These are phyloP conservation scores for Poeciliopsis occidentalis DNA, from an alignment of 2,113 vertebrate species.

Conservation along the genomic window DNA sequence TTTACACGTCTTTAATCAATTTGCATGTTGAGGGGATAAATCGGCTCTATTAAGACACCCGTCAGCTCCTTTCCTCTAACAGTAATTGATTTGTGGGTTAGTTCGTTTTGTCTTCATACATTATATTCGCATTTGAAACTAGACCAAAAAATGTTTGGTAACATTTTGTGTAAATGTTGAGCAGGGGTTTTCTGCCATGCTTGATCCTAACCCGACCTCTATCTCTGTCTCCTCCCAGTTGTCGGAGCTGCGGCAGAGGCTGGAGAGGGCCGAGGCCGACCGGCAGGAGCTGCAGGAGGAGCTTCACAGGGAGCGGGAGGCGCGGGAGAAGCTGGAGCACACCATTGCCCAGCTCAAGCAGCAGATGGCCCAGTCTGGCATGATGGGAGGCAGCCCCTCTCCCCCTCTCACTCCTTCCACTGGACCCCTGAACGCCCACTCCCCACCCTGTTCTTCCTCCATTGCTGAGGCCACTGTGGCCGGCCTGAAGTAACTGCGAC, in stretches of 20 bases:
- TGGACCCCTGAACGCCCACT: constrained; percentile 57
- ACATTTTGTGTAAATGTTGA: background rate
- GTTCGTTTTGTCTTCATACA: too few relatives aligned
- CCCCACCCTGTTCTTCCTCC: constrained; percentile 54
- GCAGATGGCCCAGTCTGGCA: constrained; percentile 84
- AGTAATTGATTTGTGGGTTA: too few relatives aligned
- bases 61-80: too few relatives aligned
- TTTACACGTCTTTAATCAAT: too few relatives aligned
- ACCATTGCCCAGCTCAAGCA: constrained; percentile 91
- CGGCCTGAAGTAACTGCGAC: constrained; percentile 65
- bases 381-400: constrained; percentile 72
- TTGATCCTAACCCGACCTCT: constrained; percentile 13
- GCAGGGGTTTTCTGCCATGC: background rate
- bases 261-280: constrained; percentile 92
- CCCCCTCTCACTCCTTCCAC: constrained; percentile 69
- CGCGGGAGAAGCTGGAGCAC: constrained; percentile 90
- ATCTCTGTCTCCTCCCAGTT: constrained; percentile 76
- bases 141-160: too few relatives aligned
- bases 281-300: constrained; percentile 95
- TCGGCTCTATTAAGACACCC: too few relatives aligned
- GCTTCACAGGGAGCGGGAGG: constrained; percentile 90
- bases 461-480: constrained; percentile 59
- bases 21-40: too few relatives aligned
- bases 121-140: too few relatives aligned
- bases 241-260: constrained; percentile 87